Evolutionary conservation across 2,797 vertebrate species (phyloP).

Genomic region (Apodemus agrarius): DNA sequence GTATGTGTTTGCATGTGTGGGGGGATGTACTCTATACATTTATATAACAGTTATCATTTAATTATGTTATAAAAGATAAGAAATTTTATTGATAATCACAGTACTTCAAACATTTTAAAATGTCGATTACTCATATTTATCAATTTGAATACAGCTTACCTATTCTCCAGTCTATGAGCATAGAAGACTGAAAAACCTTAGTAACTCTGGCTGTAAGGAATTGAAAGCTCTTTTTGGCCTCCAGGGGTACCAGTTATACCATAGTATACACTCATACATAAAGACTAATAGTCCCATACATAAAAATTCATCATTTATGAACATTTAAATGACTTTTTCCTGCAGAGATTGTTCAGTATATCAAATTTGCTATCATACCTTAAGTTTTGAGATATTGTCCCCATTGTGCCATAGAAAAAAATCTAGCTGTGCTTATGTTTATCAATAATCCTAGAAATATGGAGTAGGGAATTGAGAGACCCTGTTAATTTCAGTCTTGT

Average conservation of each 20-base stretch:
- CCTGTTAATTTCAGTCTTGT: background rate
- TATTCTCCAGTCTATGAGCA: background rate
- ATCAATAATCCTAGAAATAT: background rate
- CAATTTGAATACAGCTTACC: background rate
- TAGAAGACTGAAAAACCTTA: background rate
- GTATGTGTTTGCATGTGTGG: background rate
- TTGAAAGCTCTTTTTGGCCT: accelerated
- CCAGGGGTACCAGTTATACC: background rate
- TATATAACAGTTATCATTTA: background rate
- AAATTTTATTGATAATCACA: background rate
- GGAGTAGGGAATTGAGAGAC: background rate
- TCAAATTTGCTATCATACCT: no score
- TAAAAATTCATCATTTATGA: background rate
- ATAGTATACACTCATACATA: background rate
- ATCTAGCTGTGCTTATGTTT: background rate
- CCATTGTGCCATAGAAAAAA: background rate
- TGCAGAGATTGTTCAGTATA: background rate
- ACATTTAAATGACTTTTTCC: background rate
- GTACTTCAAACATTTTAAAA: background rate
- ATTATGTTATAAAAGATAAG: background rate
- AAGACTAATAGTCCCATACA: background rate
- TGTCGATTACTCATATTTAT: background rate
- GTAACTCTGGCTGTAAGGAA: no score
- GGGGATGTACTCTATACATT: background rate
- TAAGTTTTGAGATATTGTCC: background rate